Evolutionary conservation across 1,140 invertebrate species (phyloP).

Genomic region (Psix sp.): DNA sequence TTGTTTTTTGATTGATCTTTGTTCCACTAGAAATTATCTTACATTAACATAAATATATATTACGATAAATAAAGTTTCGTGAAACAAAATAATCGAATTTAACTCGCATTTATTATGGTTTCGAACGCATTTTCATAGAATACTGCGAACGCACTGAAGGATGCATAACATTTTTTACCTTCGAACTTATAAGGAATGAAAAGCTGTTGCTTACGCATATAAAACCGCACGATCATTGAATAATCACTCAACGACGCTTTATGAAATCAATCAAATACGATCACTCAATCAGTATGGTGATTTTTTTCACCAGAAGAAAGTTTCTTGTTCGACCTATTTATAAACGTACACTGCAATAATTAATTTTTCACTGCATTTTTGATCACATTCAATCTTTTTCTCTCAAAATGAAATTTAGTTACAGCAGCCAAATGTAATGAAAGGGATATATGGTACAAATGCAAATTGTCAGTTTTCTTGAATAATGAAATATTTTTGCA

Average conservation of each 20-base stretch:
- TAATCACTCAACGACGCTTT: neutral
- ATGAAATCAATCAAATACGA: constrained; percentile 4
- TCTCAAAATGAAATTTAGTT: no score
- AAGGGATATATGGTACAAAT: no score
- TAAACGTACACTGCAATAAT: constrained; percentile 3
- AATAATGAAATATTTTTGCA: constrained; percentile 12
- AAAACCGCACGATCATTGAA: constrained; percentile 18
- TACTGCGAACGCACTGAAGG: no score
- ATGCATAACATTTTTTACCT: constrained; percentile 6
- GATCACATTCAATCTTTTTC: no score
- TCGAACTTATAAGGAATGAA: constrained; percentile 21
- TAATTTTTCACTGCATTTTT: no score
- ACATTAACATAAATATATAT: constrained; percentile 48
- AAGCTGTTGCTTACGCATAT: constrained; percentile 7
- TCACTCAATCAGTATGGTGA: neutral
- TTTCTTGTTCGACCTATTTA: neutral
- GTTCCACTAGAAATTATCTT: constrained; percentile 3
- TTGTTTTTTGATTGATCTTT: constrained; percentile 12
- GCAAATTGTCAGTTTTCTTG: no score
- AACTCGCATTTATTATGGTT: constrained; percentile 4
- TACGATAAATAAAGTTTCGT: constrained; percentile 31
- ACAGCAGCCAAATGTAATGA: neutral
- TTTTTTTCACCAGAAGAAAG: neutral
- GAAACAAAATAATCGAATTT: constrained; percentile 24
- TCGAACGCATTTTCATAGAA: constrained; percentile 3